Evolutionary conservation across 1,140 invertebrate species (phyloP).

Genomic region (Drosophila pectinifera): DNA sequence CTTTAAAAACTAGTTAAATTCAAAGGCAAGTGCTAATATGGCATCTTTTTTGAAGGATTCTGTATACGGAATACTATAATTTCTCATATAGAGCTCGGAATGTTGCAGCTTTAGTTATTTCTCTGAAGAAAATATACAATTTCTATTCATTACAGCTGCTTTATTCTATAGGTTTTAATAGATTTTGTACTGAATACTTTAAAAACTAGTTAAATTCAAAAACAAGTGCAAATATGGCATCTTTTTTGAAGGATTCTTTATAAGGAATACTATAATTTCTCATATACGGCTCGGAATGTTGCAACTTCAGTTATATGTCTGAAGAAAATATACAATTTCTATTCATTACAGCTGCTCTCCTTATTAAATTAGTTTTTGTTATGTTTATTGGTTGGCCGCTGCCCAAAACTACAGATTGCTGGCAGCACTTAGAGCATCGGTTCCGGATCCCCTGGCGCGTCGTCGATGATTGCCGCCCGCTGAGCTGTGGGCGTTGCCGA

Average conservation of each 20-base stretch:
- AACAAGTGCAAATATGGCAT: neutral
- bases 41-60: too few relatives aligned
- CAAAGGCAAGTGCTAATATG: neutral
- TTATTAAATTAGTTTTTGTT: constrained; percentile 53
- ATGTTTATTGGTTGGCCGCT: constrained; percentile 49
- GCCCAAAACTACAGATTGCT: constrained; percentile 49
- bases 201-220: neutral
- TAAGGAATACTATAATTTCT: neutral
- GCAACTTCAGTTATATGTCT: neutral
- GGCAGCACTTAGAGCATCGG: constrained; percentile 57
- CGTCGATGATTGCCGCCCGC: constrained; percentile 69
- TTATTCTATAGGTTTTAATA: neutral
- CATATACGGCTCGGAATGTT: neutral
- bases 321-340: constrained; percentile 14
- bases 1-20: neutral
- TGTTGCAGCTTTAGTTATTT: constrained; percentile 2
- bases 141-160: constrained; percentile 8
- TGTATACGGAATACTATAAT: neutral
- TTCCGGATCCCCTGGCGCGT: constrained; percentile 35
- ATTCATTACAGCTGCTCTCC: constrained; percentile 9
- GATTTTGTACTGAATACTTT: neutral
- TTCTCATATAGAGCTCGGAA: neutral
- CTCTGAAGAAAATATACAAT: constrained; percentile 11
- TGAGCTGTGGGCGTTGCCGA: constrained; percentile 76
- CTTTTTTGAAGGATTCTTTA: neutral